Percentiles rank a stretch among this genome's conserved stretches.
These are phyloP conservation scores for Lymantria monacha DNA, from an alignment of 2,888 invertebrate genomes.

Conservation along the genomic window DNA sequence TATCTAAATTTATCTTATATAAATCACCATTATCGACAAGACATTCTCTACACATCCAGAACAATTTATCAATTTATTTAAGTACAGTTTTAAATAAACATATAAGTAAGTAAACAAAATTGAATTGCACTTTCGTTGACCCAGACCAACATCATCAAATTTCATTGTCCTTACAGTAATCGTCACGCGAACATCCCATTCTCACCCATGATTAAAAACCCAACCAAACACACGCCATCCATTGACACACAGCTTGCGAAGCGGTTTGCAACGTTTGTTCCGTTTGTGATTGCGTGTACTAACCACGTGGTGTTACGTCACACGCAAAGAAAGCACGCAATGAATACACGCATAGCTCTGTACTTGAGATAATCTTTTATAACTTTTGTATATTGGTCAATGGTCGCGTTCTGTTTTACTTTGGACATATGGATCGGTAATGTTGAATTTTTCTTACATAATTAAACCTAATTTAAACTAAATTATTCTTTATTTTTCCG, in stretches of 20 bases:
- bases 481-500: no score
- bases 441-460: background rate
- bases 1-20: no score
- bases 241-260: slow-evolving; percentile 71
- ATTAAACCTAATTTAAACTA: no score
- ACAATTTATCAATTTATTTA: no score
- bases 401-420: slow-evolving; percentile 1
- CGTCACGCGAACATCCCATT: slow-evolving; percentile 65
- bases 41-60: no score
- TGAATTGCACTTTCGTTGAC: slow-evolving; percentile 10
- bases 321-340: slow-evolving; percentile 63
- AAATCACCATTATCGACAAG: no score
- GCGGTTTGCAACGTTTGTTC: slow-evolving; percentile 36
- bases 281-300: slow-evolving; percentile 57
- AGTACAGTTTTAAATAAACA: no score
- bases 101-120: no score
- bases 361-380: slow-evolving; percentile 25
- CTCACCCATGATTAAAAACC: slow-evolving; percentile 63
- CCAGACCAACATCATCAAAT: slow-evolving; percentile 25
- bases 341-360: slow-evolving; percentile 47
- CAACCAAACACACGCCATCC: slow-evolving; percentile 71
- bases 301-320: slow-evolving; percentile 60
- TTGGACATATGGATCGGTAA: background rate
- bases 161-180: slow-evolving; percentile 46
- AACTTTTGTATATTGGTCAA: slow-evolving; percentile 6